Evolutionary conservation across 2,113 vertebrate genomes (phyloP).

Genomic region (Brachyhypopomus gauderio): DNA sequence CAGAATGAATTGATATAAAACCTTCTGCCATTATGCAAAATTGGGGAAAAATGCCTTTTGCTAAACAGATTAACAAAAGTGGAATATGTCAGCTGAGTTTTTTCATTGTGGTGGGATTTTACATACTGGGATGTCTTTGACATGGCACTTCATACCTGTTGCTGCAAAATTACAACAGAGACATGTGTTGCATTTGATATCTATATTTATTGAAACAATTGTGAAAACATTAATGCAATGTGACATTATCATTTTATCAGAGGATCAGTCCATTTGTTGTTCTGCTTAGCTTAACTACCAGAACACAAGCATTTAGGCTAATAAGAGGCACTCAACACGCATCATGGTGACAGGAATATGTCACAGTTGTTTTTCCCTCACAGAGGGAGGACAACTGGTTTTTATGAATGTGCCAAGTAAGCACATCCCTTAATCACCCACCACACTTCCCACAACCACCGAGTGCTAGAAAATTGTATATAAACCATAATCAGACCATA

Average conservation of each 20-base stretch:
- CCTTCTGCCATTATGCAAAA: not conserved
- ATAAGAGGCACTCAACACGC: conserved; percentile 40
- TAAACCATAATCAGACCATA: conserved; percentile 13
- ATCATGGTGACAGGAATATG: conserved; percentile 31
- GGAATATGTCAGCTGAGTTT: not conserved
- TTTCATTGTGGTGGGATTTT: no score
- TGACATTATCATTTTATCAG: conserved; percentile 32
- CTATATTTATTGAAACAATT: conserved; percentile 48
- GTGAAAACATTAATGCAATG: conserved; percentile 50
- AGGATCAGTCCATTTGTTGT: conserved; percentile 35
- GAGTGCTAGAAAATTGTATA: conserved; percentile 42
- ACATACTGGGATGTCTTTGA: not conserved
- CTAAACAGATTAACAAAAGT: not conserved
- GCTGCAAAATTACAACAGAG: conserved; percentile 21
- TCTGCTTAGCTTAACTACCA: conserved; percentile 28
- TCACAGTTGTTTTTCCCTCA: conserved; percentile 12
- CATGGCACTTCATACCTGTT: not conserved
- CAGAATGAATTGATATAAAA: not conserved
- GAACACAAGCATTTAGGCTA: conserved; percentile 44
- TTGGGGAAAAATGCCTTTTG: not conserved
- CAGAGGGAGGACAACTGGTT: not conserved
- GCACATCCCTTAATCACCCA: conserved; percentile 43
- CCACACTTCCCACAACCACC: not conserved
- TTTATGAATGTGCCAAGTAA: conserved; percentile 23
- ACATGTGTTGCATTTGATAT: conserved; percentile 16